phyloP scores from a whole-genome alignment of 2,113 vertebrate genomes.

The Pica pica region DNA sequence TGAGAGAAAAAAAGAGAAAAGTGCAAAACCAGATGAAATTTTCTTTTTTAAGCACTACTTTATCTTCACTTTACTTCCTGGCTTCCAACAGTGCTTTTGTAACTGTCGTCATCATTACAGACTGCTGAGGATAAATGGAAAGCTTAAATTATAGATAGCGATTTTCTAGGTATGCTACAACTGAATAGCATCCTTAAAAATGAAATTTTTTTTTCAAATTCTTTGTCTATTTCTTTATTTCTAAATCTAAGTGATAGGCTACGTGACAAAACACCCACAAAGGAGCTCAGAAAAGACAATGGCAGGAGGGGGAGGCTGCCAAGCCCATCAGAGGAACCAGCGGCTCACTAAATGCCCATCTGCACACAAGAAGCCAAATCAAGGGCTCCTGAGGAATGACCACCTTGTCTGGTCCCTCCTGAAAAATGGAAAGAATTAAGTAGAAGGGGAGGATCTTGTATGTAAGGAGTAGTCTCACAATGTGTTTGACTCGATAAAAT shows the following conservation, averaged over 20 bases:
- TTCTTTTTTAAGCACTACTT: conserved; percentile 41
- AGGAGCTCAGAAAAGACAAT: neutral
- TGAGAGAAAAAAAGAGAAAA: neutral
- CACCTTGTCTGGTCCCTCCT: neutral
- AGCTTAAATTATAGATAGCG: conserved; percentile 45
- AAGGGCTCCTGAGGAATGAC: neutral
- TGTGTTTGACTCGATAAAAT: neutral
- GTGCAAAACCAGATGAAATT: neutral
- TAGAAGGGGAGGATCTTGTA: neutral
- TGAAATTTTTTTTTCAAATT: neutral
- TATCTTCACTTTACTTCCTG: conserved; percentile 15
- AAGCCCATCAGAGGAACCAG: neutral
- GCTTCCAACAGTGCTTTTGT: conserved; percentile 31
- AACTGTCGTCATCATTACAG: conserved; percentile 9
- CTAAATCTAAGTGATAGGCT: neutral
- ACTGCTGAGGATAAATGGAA: conserved; percentile 37
- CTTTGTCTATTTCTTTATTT: neutral
- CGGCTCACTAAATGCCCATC: neutral
- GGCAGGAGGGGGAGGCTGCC: neutral
- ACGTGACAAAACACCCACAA: neutral
- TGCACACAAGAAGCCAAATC: neutral
- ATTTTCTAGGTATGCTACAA: conserved; percentile 48
- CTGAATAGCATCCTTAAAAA: conserved; percentile 11
- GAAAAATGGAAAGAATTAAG: neutral
- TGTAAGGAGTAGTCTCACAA: neutral